phyloP scores from a whole-genome alignment of 2,113 vertebrate genomes.

The Elephas maximus region DNA sequence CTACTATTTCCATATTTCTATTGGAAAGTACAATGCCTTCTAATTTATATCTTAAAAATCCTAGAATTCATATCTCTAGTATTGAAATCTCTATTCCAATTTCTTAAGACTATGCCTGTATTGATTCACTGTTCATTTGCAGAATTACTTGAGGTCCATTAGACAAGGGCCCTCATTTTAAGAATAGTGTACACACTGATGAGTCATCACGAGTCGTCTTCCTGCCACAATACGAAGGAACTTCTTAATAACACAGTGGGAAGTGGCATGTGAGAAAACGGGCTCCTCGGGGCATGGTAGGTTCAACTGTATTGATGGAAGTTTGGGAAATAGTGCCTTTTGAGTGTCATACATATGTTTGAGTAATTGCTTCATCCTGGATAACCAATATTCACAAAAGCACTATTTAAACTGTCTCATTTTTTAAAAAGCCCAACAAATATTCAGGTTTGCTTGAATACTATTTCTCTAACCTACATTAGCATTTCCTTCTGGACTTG shows the following conservation, averaged over 20 bases:
- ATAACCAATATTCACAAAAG: constrained; percentile 2
- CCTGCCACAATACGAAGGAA: constrained; percentile 3
- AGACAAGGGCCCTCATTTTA: neutral
- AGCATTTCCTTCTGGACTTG: too few species aligned
- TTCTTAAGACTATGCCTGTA: neutral
- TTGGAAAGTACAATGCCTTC: neutral
- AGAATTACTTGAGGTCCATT: neutral
- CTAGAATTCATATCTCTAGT: neutral
- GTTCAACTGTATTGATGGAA: constrained; percentile 37
- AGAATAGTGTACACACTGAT: neutral
- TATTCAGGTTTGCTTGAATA: neutral
- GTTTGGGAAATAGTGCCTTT: constrained; percentile 44
- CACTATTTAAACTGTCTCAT: neutral
- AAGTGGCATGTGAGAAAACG: constrained; percentile 11
- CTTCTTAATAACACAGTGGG: constrained; percentile 36
- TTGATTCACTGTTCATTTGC: neutral
- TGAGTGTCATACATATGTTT: neutral
- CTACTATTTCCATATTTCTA: neutral
- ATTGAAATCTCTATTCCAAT: neutral
- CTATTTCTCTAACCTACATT: neutral
- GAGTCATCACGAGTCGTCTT: constrained; percentile 23
- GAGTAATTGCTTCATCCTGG: neutral
- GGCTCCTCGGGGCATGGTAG: neutral
- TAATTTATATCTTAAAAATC: neutral
- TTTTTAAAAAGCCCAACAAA: neutral